Base-by-base conservation (phyloP, 2,888 invertebrate genomes). In the Odontocerum albicorne region DNA sequence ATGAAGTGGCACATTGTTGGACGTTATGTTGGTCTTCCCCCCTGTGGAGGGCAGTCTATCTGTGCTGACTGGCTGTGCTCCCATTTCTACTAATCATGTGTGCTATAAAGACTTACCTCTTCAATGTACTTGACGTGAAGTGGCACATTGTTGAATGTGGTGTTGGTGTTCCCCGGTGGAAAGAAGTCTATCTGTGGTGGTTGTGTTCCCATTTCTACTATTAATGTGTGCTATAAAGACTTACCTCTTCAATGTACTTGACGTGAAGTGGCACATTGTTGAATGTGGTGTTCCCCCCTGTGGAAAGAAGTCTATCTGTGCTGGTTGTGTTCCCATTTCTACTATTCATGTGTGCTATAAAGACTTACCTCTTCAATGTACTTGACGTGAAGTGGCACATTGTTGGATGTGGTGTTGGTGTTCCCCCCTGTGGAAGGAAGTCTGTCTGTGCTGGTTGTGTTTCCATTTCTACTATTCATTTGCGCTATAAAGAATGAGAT, bases 91-190 rank as follows among this genome's bases (percentile, higher is more conserved):
- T n/a, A n/a, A n/a, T n/a, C n/a, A n/a, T n/a, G n/a, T n/a, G n/a
- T n/a, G n/a, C n/a, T n/a, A n/a, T n/a, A n/a, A n/a, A n/a, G n/a
- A 45, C 44, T 58, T 65, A 72, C 71, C 65, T 70, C 68, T 64
- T 72, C 71, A 42, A 72, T 66, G 2, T 72, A 65, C 64, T 70
- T 67, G 1, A 75, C 71, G 22, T 72, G 72, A 22, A 73, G 36
- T 0, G 74, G 74, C 57, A 73, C 44, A 16, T 47, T 21, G 22
- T 47, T 47, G 3, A 19, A 38, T 13, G 47, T 50, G 20, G 16
- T 47, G 17, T 50, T 50, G 27, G 33, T 51, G 16, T 20, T 53
- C 45, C 33, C 51, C 43, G 1, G 44, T 40, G 20, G 51, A n/a
- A n/a, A n/a, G n/a, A 45, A n/a, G n/a, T n/a, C n/a, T n/a, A n/a